Base-by-base conservation (phyloP, 2,888 invertebrate genomes). In the Drosophila falleni region DNA sequence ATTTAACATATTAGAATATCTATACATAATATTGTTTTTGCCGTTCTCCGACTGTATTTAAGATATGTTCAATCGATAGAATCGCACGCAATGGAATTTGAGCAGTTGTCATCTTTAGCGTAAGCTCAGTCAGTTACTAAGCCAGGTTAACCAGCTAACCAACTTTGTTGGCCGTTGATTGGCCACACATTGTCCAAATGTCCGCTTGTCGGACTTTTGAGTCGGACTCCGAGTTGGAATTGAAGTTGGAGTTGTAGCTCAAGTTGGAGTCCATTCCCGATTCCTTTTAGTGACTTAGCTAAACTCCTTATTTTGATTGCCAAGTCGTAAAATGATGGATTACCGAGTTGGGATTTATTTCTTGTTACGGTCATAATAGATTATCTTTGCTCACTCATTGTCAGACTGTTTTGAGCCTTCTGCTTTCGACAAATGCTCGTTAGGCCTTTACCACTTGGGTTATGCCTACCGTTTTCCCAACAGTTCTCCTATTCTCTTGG, bases 261-360 rank as follows among this genome's bases (percentile, higher is more conserved):
- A 33, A 58, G 46, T 33, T 42, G 19, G 29, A 41, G 53, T 64
- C 44, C 39, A 19, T 42, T 50, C 46, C 19, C 53, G 68, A 65
- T 65, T 75, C 56, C 71, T 70, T 58, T 81, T 64, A 72, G 71
- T 71, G 76, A 78, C 72, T 81, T 80, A 77, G 87, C 73, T 84
- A 87, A 87, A 89, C 87, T 89, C 87, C 86, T 87, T 89, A 89
- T 89, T 89, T 84, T 87, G 86, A 87, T 87, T 84, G 81, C 89
- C 71, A 68, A 87, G 81, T 89, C 73, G 89, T 87, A 87, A 87
- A 87, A 89, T 89, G 86, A 87, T 87, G 87, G 89, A 87, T 87
- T 89, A 89, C 85, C 75, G 85, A 81, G 87, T 80, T 81, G 86
- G 89, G 87, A 89, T 81, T 87, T 87, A 80, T 84, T 84, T 81